Conservation (phyloP, 30 jellyfish, hydroid and myxozoan genomes). For the Chironex yamaguchii region DNA sequence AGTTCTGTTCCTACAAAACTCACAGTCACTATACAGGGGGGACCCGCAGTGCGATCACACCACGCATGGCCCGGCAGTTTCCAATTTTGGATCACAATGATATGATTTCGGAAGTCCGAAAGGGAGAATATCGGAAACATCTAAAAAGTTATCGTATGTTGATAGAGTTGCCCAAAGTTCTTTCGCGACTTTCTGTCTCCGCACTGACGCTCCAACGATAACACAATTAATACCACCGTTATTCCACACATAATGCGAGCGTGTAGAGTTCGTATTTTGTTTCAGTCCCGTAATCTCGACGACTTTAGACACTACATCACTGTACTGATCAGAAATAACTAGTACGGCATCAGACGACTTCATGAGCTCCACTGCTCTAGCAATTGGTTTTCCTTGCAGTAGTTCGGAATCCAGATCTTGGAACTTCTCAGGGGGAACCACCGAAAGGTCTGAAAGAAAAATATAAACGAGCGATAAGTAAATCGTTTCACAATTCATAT, state of each 20-base stretch:
- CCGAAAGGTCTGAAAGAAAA: conserved; percentile 70
- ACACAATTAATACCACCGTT: conserved; percentile 75
- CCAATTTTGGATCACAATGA: conserved; percentile 79
- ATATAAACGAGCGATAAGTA: too few relatives aligned
- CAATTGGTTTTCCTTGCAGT: conserved; percentile 43
- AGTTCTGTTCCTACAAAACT: too few relatives aligned
- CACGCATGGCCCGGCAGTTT: conserved; percentile 90
- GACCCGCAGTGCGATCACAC: conserved; percentile 25
- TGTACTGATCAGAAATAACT: conserved; percentile 59
- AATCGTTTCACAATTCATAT: too few relatives aligned
- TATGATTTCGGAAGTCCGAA: conserved; percentile 72
- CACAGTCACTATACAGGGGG: not conserved
- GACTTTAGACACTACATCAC: conserved; percentile 34
- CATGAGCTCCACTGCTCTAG: conserved; percentile 69
- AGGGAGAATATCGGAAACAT: conserved; percentile 78
- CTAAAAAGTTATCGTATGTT: conserved; percentile 68
- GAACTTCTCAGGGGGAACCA: conserved; percentile 63
- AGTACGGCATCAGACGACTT: conserved; percentile 71
- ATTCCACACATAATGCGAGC: conserved; percentile 69
- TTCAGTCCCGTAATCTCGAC: conserved; percentile 65
- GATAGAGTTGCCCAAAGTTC: conserved; percentile 81
- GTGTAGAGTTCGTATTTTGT: conserved; percentile 15
- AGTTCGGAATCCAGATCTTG: conserved; percentile 28
- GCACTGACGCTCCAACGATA: conserved; percentile 60
- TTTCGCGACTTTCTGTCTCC: conserved; percentile 78